Evolutionary conservation across 1,140 invertebrate species (phyloP).

Genomic region (Zophobas morio): DNA sequence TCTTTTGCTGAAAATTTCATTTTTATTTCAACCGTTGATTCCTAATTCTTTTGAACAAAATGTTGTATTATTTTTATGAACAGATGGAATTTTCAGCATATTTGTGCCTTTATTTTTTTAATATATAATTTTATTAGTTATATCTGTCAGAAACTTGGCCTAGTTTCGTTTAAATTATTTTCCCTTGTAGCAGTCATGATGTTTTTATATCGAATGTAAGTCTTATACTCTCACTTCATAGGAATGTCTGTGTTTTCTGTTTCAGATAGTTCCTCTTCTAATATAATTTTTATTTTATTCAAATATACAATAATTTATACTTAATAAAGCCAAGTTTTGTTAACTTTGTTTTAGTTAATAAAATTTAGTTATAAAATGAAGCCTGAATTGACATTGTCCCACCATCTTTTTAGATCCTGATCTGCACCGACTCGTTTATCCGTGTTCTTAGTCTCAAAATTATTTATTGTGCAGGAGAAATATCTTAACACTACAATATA

Average conservation of each 20-base stretch:
- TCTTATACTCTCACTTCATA: slow-evolving; percentile 4
- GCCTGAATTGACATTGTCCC: slow-evolving; percentile 14
- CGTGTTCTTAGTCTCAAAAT: slow-evolving; percentile 24
- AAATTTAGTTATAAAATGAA: slow-evolving; percentile 43
- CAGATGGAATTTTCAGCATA: slow-evolving; percentile 59
- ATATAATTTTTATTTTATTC: slow-evolving; percentile 24
- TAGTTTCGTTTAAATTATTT: slow-evolving; percentile 52
- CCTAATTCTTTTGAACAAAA: slow-evolving; percentile 31
- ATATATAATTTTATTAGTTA: slow-evolving; percentile 55
- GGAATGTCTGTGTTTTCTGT: background rate
- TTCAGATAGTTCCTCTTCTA: slow-evolving; percentile 15
- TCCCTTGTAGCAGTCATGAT: background rate
- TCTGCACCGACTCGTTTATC: background rate
- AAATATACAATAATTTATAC: slow-evolving; percentile 28
- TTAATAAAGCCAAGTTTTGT: slow-evolving; percentile 48
- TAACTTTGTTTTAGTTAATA: slow-evolving; percentile 48
- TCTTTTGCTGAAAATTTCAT: slow-evolving; percentile 59
- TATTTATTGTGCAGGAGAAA: slow-evolving; percentile 13
- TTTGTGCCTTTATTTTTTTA: slow-evolving; percentile 61
- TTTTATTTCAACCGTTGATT: slow-evolving; percentile 41
- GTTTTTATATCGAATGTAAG: slow-evolving; percentile 5
- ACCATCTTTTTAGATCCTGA: slow-evolving; percentile 25
- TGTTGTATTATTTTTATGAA: slow-evolving; percentile 38
- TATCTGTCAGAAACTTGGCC: slow-evolving; percentile 54
- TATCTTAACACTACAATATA: slow-evolving; percentile 19